Evolutionary conservation across 2,888 invertebrate species (phyloP).

Genomic region (Phrixothrix hirtus): DNA sequence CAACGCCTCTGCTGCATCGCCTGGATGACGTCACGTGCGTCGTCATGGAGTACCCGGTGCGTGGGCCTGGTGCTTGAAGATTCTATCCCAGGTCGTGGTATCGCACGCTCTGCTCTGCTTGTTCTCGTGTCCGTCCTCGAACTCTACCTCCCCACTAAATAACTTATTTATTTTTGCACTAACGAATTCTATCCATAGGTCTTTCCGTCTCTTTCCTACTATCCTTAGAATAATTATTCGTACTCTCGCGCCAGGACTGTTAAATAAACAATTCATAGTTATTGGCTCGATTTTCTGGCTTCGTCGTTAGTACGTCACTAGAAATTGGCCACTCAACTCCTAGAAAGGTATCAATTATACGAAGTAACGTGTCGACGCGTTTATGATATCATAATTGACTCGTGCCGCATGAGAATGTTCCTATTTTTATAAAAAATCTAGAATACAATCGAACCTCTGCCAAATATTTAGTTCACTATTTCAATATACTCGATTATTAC

Average conservation of each 20-base stretch:
- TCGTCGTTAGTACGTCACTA: conserved; percentile 31
- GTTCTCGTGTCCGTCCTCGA: conserved; percentile 39
- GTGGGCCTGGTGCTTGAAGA: conserved; percentile 40
- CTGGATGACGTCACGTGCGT: conserved; percentile 49
- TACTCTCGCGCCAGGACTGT: conserved; percentile 14
- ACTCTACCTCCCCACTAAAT: conserved; percentile 37
- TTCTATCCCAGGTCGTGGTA: conserved; percentile 40
- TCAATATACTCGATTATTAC: conserved; percentile 14
- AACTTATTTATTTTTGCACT: conserved; percentile 38
- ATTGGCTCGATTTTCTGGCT: conserved; percentile 15
- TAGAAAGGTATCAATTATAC: conserved; percentile 46
- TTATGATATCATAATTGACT: conserved; percentile 44
- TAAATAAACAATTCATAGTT: conserved; percentile 11
- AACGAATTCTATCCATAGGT: conserved; percentile 33
- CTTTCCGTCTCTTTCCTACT: conserved; percentile 30
- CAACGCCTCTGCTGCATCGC: conserved; percentile 47
- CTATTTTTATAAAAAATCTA: conserved; percentile 44
- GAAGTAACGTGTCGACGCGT: conserved; percentile 33
- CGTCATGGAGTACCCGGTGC: conserved; percentile 48
- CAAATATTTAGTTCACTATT: conserved; percentile 32
- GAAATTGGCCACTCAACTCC: conserved; percentile 40
- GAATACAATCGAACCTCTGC: conserved; percentile 41
- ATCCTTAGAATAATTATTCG: conserved; percentile 19
- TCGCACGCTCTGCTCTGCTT: conserved; percentile 39
- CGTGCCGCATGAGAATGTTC: conserved; percentile 40